phyloP scores from a whole-genome alignment of 2,797 vertebrate genomes.

The Poecilia velifera region DNA sequence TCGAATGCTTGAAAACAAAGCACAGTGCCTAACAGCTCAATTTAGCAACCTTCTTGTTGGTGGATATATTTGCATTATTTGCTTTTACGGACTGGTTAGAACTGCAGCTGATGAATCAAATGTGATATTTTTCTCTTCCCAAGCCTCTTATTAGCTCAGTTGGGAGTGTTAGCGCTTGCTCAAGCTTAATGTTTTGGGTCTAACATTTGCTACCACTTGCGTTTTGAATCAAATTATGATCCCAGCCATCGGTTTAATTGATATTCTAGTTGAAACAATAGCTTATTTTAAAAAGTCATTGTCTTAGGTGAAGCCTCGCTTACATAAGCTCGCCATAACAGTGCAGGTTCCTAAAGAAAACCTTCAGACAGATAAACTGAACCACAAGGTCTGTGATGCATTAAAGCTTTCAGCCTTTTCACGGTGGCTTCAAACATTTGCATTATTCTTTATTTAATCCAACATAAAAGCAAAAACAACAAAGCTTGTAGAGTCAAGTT shows the following conservation, averaged over 20 bases:
- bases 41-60: not conserved
- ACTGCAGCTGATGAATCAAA: not conserved
- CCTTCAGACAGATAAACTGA: not conserved
- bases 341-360: not conserved
- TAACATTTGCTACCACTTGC: not conserved
- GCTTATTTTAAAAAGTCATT: too few species aligned
- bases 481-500: not conserved
- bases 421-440: not conserved
- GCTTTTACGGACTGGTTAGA: not conserved
- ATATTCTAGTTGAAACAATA: not conserved
- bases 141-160: not conserved
- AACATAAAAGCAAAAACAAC: conserved; percentile 2
- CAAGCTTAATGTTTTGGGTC: not conserved
- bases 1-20: not conserved
- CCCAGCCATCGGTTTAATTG: not conserved
- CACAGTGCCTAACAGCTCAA: not conserved
- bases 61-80: not conserved
- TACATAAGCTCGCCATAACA: not conserved
- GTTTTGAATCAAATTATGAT: not conserved
- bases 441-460: conserved; percentile 4
- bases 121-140: not conserved
- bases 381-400: not conserved
- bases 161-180: not conserved
- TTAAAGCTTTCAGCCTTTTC: conserved; percentile 2
- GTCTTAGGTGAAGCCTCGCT: not conserved